Percentiles rank a stretch among this genome's conserved stretches.
phyloP scores from a whole-genome alignment of 1,140 invertebrate species.

The Brachionus calyciflorus region DNA sequence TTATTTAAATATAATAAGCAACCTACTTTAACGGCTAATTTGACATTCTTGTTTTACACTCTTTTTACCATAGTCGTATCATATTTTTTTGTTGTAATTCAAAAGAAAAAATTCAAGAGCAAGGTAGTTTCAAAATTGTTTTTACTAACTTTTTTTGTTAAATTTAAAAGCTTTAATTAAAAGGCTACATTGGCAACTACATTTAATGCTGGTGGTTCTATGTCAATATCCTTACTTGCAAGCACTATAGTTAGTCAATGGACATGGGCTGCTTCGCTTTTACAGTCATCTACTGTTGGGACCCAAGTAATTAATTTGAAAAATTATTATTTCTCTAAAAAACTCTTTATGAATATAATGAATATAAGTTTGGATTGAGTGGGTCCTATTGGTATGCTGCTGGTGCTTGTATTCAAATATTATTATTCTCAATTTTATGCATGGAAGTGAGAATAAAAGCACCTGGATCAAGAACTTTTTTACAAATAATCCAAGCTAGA shows the following conservation, averaged over 20 bases:
- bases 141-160: neutral
- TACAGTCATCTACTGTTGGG: slow-evolving; percentile 60
- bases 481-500: slow-evolving; percentile 59
- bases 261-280: slow-evolving; percentile 62
- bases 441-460: slow-evolving; percentile 55
- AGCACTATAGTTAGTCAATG: slow-evolving; percentile 62
- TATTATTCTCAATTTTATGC: slow-evolving; percentile 57
- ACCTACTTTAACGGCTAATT: slow-evolving; percentile 18
- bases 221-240: slow-evolving; percentile 58
- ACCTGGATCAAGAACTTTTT: slow-evolving; percentile 60
- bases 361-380: slow-evolving; percentile 57
- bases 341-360: no score
- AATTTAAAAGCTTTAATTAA: neutral
- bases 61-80: neutral
- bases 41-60: slow-evolving; percentile 17
- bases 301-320: slow-evolving; percentile 51
- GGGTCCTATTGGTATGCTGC: slow-evolving; percentile 62
- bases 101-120: slow-evolving; percentile 25
- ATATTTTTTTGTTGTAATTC: neutral
- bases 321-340: neutral
- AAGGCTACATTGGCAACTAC: slow-evolving; percentile 58
- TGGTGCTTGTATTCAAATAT: slow-evolving; percentile 59
- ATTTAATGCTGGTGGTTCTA: slow-evolving; percentile 61
- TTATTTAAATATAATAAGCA: neutral
- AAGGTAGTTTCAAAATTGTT: neutral